Evolutionary conservation across 2,113 vertebrate genomes (phyloP).

Genomic region (Paramormyrops kingsleyae): DNA sequence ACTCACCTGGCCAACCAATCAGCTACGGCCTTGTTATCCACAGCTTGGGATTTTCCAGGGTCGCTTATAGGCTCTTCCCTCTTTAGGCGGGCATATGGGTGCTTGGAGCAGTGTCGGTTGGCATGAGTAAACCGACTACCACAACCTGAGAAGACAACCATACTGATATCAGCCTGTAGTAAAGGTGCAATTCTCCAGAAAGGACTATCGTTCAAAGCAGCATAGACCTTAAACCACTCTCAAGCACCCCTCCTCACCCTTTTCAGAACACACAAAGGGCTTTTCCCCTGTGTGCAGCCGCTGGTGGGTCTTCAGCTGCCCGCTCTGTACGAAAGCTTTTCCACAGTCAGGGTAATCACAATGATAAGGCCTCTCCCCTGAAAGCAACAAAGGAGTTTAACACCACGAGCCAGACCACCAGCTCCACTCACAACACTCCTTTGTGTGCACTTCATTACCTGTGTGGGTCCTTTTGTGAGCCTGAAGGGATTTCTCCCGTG

Average conservation of each 20-base stretch:
- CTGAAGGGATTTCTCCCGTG: conserved; percentile 91
- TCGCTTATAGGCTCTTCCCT: conserved; percentile 78
- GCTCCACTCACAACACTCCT: neutral
- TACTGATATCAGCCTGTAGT: conserved; percentile 11
- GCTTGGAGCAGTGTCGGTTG: conserved; percentile 92
- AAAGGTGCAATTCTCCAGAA: neutral
- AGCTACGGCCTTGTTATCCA: conserved; percentile 90
- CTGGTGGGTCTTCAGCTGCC: conserved; percentile 96
- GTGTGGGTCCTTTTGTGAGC: conserved; percentile 97
- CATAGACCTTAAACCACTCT: neutral
- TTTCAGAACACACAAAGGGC: conserved; percentile 94
- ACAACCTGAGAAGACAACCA: conserved; percentile 64
- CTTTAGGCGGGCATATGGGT: conserved; percentile 88
- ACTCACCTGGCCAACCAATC: conserved; percentile 94
- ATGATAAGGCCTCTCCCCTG: conserved; percentile 92
- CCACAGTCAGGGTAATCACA: conserved; percentile 96
- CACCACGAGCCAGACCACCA: neutral
- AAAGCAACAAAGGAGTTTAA: conserved; percentile 4
- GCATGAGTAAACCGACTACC: conserved; percentile 93
- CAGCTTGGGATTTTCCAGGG: conserved; percentile 69
- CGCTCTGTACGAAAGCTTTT: conserved; percentile 97
- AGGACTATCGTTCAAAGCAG: neutral
- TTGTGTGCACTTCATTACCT: conserved; percentile 56
- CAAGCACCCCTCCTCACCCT: conserved; percentile 58
- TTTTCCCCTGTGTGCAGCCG: conserved; percentile 97